Evolutionary conservation across 2,797 vertebrate genomes (phyloP), one percentile per base, ranked within the genome.

Genomic region (Scyliorhinus canicula): DNA sequence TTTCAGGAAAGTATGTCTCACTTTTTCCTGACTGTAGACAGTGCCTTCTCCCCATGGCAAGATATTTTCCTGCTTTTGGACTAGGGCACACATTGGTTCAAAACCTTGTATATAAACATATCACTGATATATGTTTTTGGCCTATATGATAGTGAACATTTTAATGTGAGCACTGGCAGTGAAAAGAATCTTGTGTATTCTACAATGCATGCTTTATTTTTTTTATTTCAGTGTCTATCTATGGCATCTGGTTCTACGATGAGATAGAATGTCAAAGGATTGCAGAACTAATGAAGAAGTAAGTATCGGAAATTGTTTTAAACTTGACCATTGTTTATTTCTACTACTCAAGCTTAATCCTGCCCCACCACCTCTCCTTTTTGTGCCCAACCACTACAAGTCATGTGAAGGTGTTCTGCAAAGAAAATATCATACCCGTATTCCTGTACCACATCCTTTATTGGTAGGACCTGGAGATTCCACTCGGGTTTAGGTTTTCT

Each of bases 211-310:
- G 44, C 47, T 94, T 71, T 55, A 35, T 93, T 94, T 94, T 96
- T 95, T 97, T 65, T 47, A 95, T 97, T 97, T 19, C 97, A 99
- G 99, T 99, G 97, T 98, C 98, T 96, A 99, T 99, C 96, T 98
- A 99, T 96, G 99, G 99, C 95, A 99, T 99, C 97, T 99, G 99
- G 99, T 99, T 99, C 97, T 99, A 99, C 95, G 98, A 99, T 96
- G 99, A 98, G 96, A 97, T 98, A 96, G 99, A 99, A 97, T 99
- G 99, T 97, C 98, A 98, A 96, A 98, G 99, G 97, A 98, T 99
- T 95, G 98, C 98, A 95, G 98, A 98, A 95, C 98, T 98, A 96
- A 99, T 99, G 98, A 99, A 98, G 97, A 98, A 97, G 99, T 99
- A 97, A 98, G 99, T 98, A 7, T 65, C n/a, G 35, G 52, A 57